Evolutionary conservation across 1,140 invertebrate species (phyloP).

Genomic region (Papilio dardanus): DNA sequence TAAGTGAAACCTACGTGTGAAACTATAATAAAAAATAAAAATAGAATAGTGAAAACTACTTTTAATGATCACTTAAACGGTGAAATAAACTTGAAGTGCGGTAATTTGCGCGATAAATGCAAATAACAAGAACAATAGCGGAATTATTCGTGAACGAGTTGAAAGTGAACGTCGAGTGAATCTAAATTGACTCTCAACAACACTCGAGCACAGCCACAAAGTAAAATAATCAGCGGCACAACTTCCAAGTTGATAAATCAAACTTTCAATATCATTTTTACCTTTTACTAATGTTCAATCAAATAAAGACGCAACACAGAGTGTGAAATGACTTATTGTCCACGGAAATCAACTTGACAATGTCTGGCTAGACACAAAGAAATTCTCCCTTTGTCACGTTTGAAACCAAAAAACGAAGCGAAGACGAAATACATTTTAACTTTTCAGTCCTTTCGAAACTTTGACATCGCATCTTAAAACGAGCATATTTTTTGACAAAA

Average conservation of each 20-base stretch:
- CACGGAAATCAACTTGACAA: too few relatives aligned
- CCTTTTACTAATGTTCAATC: too few relatives aligned
- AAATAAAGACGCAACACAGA: too few relatives aligned
- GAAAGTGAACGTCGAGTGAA: slow-evolving; percentile 3
- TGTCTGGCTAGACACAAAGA: not conserved
- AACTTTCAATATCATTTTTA: not conserved
- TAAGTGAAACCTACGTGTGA: not conserved
- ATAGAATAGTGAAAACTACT: not conserved
- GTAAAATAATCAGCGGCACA: not conserved
- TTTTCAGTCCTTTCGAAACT: not conserved
- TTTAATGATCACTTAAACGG: slow-evolving; percentile 6
- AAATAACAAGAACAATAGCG: slow-evolving; percentile 16
- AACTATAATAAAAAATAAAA: not conserved
- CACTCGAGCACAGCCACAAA: not conserved
- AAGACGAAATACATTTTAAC: not conserved
- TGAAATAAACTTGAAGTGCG: not conserved
- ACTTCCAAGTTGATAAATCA: not conserved
- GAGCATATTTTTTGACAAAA: slow-evolving; percentile 22
- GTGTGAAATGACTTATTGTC: too few relatives aligned
- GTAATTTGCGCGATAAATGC: slow-evolving; percentile 1
- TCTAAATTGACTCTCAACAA: slow-evolving; percentile 10
- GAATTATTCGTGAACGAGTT: slow-evolving; percentile 18
- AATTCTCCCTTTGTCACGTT: not conserved
- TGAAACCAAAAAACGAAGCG: not conserved
- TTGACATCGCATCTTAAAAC: slow-evolving; percentile 4